A percentile compares a stretch with the other conserved stretches of the same genome.
These are phyloP conservation scores for Vireo altiloquus DNA, from an alignment of 2,113 vertebrate species.

Conservation along the genomic window DNA sequence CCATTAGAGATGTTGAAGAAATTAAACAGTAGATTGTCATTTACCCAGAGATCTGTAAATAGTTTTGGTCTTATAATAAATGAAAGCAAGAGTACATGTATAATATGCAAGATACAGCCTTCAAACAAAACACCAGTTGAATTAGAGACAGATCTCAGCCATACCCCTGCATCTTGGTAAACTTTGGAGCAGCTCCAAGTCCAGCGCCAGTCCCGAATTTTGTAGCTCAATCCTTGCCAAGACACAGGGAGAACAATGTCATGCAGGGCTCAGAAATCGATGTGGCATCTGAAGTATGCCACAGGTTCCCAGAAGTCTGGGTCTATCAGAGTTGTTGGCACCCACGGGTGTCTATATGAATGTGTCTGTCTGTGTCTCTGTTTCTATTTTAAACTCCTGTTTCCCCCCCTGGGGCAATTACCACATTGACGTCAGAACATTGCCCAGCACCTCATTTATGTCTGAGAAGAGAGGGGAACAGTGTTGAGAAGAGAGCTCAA, in stretches of 20 bases:
- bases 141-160: neutral
- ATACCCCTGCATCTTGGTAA: neutral
- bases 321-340: slow-evolving; percentile 30
- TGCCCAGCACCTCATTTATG: slow-evolving; percentile 58
- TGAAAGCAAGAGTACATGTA: neutral
- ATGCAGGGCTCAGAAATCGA: neutral
- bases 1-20: neutral
- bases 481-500: slow-evolving; percentile 27
- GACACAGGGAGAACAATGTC: neutral
- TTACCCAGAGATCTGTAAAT: neutral
- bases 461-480: slow-evolving; percentile 29
- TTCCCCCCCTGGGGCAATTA: neutral
- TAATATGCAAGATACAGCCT: neutral
- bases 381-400: slow-evolving; percentile 44
- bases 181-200: neutral
- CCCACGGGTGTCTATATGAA: slow-evolving; percentile 27
- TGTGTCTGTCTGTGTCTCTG: neutral
- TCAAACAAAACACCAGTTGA: neutral
- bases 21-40: neutral
- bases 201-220: neutral
- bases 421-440: slow-evolving; percentile 56
- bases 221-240: neutral
- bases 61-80: neutral
- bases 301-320: slow-evolving; percentile 14
- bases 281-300: neutral